A percentile compares a stretch with the other conserved stretches of the same genome.
phyloP scores from a whole-genome alignment of 2,888 invertebrate species.

The Deilephila elpenor region DNA sequence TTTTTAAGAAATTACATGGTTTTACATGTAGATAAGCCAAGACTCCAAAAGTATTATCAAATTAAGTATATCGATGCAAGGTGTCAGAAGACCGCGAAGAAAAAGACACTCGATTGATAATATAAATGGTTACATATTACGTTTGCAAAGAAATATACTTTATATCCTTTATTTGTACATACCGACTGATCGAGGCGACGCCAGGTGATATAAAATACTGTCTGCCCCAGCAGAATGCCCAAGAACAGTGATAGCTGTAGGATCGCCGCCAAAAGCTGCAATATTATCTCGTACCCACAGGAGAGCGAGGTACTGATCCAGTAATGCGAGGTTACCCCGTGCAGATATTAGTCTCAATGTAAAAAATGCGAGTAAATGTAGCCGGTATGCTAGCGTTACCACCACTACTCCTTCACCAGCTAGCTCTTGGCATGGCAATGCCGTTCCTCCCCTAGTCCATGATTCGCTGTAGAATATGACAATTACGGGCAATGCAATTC shows the following conservation, averaged over 20 bases:
- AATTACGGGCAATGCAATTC: slow-evolving; percentile 86
- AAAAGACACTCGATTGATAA: too few relatives aligned
- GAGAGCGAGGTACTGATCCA: slow-evolving; percentile 93
- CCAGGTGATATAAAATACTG: slow-evolving; percentile 87
- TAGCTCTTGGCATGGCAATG: slow-evolving; percentile 88
- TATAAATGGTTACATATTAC: too few relatives aligned
- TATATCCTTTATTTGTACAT: slow-evolving; percentile 22
- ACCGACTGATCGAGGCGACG: slow-evolving; percentile 88
- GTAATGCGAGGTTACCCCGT: slow-evolving; percentile 93
- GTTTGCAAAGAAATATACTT: not conserved
- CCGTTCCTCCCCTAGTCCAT: slow-evolving; percentile 81
- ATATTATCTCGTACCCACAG: slow-evolving; percentile 92
- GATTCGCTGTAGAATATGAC: slow-evolving; percentile 88
- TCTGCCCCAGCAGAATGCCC: slow-evolving; percentile 93
- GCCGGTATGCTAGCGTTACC: slow-evolving; percentile 88
- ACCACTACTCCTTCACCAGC: slow-evolving; percentile 89
- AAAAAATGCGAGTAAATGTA: slow-evolving; percentile 89
- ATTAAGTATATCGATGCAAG: too few relatives aligned
- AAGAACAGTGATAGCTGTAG: slow-evolving; percentile 90
- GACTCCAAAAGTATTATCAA: too few relatives aligned
- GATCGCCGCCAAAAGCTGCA: slow-evolving; percentile 91
- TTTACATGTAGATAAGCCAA: too few relatives aligned
- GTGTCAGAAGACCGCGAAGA: too few relatives aligned
- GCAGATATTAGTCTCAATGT: slow-evolving; percentile 82
- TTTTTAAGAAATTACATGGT: too few relatives aligned